A percentile compares a stretch with the other conserved stretches of the same genome.
Conservation (phyloP, 2,888 invertebrate species). For the Octodonta nipae region DNA sequence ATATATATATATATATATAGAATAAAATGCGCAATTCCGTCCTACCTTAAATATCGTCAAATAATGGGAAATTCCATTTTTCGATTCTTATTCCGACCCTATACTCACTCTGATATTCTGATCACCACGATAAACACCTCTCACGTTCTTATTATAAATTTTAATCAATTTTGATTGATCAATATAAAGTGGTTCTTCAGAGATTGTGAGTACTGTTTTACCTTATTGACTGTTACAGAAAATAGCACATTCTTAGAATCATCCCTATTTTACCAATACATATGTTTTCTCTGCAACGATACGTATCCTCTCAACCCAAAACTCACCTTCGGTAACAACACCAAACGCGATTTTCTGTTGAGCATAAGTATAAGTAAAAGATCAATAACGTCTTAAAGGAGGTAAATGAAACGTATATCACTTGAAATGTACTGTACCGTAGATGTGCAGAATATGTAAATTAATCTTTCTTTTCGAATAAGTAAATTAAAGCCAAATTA, state of each 20-base stretch:
- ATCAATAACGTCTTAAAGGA: not conserved
- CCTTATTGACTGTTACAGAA: not conserved
- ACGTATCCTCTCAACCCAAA: no score
- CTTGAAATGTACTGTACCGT: no score
- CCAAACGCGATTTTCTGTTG: not conserved
- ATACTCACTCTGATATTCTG: not conserved
- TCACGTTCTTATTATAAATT: not conserved
- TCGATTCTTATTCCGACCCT: no score
- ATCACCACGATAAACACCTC: not conserved
- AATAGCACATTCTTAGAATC: not conserved
- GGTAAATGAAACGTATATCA: no score
- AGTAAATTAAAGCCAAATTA: no score
- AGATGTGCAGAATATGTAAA: no score
- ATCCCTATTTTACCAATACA: not conserved
- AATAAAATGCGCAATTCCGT: no score
- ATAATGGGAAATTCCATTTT: no score
- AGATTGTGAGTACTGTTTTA: not conserved
- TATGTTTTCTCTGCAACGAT: not conserved
- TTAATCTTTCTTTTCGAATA: no score
- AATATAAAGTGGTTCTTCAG: not conserved
- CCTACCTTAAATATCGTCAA: not conserved
- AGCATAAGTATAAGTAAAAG: not conserved
- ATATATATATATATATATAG: not conserved
- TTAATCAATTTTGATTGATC: not conserved
- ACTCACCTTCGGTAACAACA: not conserved